These are phyloP conservation scores for Elephantulus edwardii DNA, from an alignment of 2,113 vertebrate genomes.

Conservation along the genomic window DNA sequence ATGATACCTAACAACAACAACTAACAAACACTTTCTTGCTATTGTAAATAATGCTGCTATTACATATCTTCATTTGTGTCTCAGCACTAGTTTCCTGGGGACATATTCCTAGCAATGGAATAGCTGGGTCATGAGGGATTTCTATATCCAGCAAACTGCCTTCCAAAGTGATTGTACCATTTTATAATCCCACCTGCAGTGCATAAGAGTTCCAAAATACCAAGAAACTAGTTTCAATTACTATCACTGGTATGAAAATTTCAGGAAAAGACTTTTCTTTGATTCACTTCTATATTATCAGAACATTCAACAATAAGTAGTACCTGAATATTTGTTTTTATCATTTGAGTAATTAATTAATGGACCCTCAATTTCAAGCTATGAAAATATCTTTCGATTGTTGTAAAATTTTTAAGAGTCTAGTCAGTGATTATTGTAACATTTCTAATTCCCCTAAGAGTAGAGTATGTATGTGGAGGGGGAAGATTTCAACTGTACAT, in stretches of 20 bases:
- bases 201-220: background rate
- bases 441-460: slow-evolving; percentile 38
- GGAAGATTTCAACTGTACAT: background rate
- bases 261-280: background rate
- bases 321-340: slow-evolving; percentile 46
- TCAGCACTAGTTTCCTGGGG: too few species aligned
- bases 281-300: background rate
- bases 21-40: too few species aligned
- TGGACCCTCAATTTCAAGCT: slow-evolving; percentile 8
- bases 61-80: too few species aligned
- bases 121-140: too few species aligned
- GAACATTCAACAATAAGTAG: background rate
- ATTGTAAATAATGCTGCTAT: too few species aligned
- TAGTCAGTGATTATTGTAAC: background rate
- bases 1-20: too few species aligned
- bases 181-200: too few species aligned
- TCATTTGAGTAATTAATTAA: slow-evolving; percentile 42
- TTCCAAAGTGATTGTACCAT: too few species aligned
- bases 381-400: slow-evolving; percentile 1
- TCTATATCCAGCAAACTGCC: too few species aligned
- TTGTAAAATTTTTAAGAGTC: background rate
- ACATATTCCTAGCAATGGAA: too few species aligned
- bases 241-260: background rate
- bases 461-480: background rate
- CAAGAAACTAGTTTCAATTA: background rate